phyloP scores from a whole-genome alignment of 2,113 vertebrate genomes.

The Lepisosteus oculatus region DNA sequence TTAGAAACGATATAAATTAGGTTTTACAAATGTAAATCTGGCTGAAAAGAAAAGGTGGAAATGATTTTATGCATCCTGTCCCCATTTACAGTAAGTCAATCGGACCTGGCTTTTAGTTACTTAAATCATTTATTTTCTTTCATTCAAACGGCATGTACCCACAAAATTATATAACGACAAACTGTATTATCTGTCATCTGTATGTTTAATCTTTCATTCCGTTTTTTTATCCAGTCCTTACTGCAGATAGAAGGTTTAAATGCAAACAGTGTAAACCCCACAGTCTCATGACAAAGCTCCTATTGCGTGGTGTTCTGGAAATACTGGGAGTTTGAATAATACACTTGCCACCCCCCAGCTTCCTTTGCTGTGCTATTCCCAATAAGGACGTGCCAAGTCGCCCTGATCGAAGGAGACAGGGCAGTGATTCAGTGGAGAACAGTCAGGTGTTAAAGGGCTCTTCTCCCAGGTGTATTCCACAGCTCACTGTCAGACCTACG shows the following conservation, averaged over 20 bases:
- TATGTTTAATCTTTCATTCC: too few species aligned
- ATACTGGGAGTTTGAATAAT: background rate
- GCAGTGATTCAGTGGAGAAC: slow-evolving; percentile 34
- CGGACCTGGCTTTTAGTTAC: too few species aligned
- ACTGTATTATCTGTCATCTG: too few species aligned
- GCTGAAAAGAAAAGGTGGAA: too few species aligned
- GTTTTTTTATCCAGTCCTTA: too few species aligned
- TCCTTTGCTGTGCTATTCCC: slow-evolving; percentile 54
- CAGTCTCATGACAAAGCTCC: background rate
- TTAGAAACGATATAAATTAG: too few species aligned
- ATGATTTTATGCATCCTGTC: too few species aligned
- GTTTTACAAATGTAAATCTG: too few species aligned
- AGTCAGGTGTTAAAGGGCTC: slow-evolving; percentile 35
- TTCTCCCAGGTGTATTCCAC: slow-evolving; percentile 28
- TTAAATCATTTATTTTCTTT: too few species aligned
- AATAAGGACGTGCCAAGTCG: slow-evolving; percentile 31
- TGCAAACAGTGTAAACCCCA: background rate
- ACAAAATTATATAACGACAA: too few species aligned
- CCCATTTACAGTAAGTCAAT: too few species aligned
- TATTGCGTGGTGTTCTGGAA: background rate
- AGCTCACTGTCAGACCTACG: slow-evolving; percentile 28
- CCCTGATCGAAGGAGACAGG: slow-evolving; percentile 48
- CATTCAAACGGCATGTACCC: too few species aligned
- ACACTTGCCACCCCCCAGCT: slow-evolving; percentile 49
- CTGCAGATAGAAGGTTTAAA: background rate